Evolutionary conservation across 1,140 invertebrate species (phyloP).

Genomic region (Pogonomyrmex californicus): DNA sequence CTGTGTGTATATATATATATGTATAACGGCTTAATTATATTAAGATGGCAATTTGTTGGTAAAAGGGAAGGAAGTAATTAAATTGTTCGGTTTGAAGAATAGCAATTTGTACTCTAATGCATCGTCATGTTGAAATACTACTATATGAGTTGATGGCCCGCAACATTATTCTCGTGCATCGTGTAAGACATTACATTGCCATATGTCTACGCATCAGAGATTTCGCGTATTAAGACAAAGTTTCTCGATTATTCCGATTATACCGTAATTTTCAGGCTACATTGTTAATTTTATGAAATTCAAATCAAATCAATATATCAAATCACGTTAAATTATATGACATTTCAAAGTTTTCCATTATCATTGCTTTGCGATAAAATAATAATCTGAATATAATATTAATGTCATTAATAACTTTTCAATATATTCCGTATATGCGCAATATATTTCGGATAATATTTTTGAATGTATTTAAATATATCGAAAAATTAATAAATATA

Average conservation of each 20-base stretch:
- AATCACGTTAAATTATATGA: neutral
- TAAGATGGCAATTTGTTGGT: constrained; percentile 1
- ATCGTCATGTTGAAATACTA: neutral
- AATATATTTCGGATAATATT: neutral
- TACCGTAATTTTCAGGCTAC: neutral
- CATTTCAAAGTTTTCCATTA: neutral
- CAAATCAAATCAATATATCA: neutral
- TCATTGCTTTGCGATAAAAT: neutral
- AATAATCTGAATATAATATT: neutral
- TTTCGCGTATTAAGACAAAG: constrained; percentile 3
- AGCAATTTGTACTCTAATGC: constrained; percentile 14
- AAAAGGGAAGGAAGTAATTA: constrained; percentile 27
- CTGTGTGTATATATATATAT: neutral
- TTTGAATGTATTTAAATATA: neutral
- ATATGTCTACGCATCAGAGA: neutral
- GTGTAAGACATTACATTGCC: neutral
- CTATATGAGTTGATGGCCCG: neutral
- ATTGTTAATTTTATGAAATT: neutral
- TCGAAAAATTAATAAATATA: constrained; percentile 1
- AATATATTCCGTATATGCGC: neutral
- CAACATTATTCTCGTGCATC: neutral
- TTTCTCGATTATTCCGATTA: neutral
- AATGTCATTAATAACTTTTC: neutral
- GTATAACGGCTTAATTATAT: constrained; percentile 9
- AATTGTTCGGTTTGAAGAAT: constrained; percentile 38